Evolutionary conservation across 2,888 invertebrate species (phyloP), one percentile per base, ranked within the genome.

Genomic region (Sylvicola fuscatus): DNA sequence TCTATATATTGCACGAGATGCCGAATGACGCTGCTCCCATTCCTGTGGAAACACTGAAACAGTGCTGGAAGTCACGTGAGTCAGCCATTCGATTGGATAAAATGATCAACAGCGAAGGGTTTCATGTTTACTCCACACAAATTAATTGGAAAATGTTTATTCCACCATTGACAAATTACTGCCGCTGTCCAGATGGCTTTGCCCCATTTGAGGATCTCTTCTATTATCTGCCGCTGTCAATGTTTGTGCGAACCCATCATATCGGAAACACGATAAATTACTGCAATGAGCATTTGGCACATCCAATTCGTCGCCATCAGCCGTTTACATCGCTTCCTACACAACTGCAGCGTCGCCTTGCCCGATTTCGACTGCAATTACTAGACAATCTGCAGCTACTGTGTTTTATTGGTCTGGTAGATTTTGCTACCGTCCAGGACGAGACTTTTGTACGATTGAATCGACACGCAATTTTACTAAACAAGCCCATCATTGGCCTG

Each of bases 91-190:
- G 48, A 12, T 44, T 52, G 2, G 54, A 56, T 2, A 53, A 58
- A 14, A 52, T 65, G 32, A 43, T 56, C 6, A 21, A 21, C 21
- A 21, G 21, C 21, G 46, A 55, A 1, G 60, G 66, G 44, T 57
- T 61, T 3, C 50, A 52, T 1, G 49, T 66, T 32, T 70, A 67
- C 38, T 60, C 54, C 27, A 58, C 57, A 3, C 60, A 65, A 35
- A 54, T 72, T 4, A 62, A 59, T 43, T 81, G 79, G 77, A 73
- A 70, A 49, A 75, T 73, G 56, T 81, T 80, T 49, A 57, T 83
- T 11, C 68, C 74, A 1, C 76, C 79, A 0, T 47, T 81, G 32
- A 70, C 70, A 0, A 46, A 51, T 32, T 70, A 75, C 47, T 41
- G 48, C 50, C 66, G 65, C 12, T 74, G 70, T 59, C 60, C 61